Conservation (phyloP, 2,888 invertebrate genomes). For the Sarcophaga caerulescens region DNA sequence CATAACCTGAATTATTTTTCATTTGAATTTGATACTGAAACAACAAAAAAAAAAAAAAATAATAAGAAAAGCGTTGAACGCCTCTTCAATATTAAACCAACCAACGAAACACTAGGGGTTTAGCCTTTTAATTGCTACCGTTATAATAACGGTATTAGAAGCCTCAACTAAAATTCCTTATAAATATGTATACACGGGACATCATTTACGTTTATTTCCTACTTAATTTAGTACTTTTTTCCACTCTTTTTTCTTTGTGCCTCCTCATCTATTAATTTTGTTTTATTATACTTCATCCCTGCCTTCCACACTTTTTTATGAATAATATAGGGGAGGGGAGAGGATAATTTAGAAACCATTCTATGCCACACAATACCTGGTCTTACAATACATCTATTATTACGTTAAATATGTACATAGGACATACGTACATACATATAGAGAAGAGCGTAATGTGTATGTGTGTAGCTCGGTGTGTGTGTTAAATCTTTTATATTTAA, state of each 20-base stretch:
- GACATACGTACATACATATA: too few species aligned
- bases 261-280: not conserved
- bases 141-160: not conserved
- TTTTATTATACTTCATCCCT: not conserved
- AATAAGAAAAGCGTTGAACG: too few species aligned
- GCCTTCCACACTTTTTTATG: not conserved
- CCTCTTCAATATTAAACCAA: too few species aligned
- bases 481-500: conserved; percentile 27
- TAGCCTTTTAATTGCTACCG: not conserved
- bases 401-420: too few species aligned
- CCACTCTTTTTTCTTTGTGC: not conserved
- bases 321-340: not conserved
- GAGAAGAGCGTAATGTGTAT: too few species aligned
- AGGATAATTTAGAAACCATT: not conserved
- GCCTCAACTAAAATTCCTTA: not conserved
- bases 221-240: not conserved
- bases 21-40: too few species aligned
- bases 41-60: too few species aligned
- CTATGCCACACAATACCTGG: not conserved
- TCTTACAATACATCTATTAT: not conserved
- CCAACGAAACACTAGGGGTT: too few species aligned
- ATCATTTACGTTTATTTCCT: not conserved
- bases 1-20: too few species aligned
- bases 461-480: too few species aligned
- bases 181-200: not conserved